Base-by-base conservation (phyloP, 1,140 invertebrate species). In the Drosophila simulans region DNA sequence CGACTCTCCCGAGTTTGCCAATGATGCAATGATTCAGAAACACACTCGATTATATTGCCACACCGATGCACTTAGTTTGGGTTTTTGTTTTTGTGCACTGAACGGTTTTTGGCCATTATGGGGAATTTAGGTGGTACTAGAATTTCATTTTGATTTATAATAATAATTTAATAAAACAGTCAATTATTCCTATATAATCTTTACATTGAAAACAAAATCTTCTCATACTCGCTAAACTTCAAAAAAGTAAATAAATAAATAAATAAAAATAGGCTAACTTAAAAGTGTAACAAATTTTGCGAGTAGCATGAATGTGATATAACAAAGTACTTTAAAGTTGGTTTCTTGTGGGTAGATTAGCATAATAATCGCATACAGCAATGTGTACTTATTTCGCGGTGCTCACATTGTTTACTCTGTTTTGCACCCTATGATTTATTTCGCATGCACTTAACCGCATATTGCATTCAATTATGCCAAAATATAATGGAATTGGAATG, bases 31-130 rank as follows among this genome's bases (percentile, higher is more conserved):
- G 45, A 34, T 17, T 66, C 43, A 66, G 63, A 66, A 66, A 66
- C 43, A 66, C 63, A 68, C 65, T 69, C 65, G 27, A 34, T 39
- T 69, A 15, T 68, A 71, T 57, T 70, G 66, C 68, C 65, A 70
- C 53, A 57, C 43, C 37, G 17, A 12, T 51, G 68, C 65, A 57
- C 34, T 69, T 22, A 51, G 8, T 37, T 42, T 71, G 12, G 20
- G 53, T 22, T 43, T 25, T 56, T n/a, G 5, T 51, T 49, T 34
- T 49, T 15, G 11, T 51, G 27, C 48, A 51, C 48, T 51, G 48
- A 35, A 35, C 27, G 22, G 22, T 12, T 20, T 56, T 43, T 12
- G 20, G n/a, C 20, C 22, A 12, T 35, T 17, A 22, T 13, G 5
- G 11, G 5, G 4, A 11, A 45, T 22, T 5, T 22, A 12, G 5